Evolutionary conservation across 2,113 vertebrate species (phyloP), one percentile per base, ranked within the genome.

Genomic region (Psilopsiagon aymara): DNA sequence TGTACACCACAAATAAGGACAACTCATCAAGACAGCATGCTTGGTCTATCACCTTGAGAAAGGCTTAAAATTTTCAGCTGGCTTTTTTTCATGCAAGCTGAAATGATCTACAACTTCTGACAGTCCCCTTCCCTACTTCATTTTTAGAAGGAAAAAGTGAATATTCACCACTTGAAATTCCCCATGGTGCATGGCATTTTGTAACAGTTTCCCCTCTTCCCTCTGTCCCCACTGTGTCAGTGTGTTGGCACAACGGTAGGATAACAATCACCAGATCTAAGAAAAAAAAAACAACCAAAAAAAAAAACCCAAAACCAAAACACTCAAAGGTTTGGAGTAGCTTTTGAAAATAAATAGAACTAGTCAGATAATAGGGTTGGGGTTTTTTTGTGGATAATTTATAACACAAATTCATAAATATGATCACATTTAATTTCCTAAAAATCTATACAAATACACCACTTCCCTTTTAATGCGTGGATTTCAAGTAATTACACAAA

Each of bases 401-500:
- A 62, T 74, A 97, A 97, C 96, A 97, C 67, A 97, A 75, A 95
- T 79, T 92, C 85, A 96, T 93, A 97, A 94, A 97, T 94, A 97
- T 84, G 80, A 97, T 95, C 80, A 95, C 92, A 94, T 71, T 94
- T 52, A 35, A 93, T 60, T 95, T 94, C 94, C 97, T 94, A 95
- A 97, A 97, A 97, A 97, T 94, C 84, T 97, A 91, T 97, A 66
- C 95, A 95, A 95, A 87, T 77, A 63, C 68, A 92, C 88, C 74
- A 94, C 70, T 82, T 96, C 95, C 96, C 77, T 96, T 87, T 88
- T 82, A 97, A 96, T 33, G 77, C 59, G 57, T 49, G 86, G 74
- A 95, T 86, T 91, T 88, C 53, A 88, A 95, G 74, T 92, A 94
- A 94, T 92, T 86, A 79, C 82, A 94, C 75, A 85, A 82, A 96